Evolutionary conservation across 1,140 invertebrate genomes (phyloP).

Genomic region (Uloborus diversus): DNA sequence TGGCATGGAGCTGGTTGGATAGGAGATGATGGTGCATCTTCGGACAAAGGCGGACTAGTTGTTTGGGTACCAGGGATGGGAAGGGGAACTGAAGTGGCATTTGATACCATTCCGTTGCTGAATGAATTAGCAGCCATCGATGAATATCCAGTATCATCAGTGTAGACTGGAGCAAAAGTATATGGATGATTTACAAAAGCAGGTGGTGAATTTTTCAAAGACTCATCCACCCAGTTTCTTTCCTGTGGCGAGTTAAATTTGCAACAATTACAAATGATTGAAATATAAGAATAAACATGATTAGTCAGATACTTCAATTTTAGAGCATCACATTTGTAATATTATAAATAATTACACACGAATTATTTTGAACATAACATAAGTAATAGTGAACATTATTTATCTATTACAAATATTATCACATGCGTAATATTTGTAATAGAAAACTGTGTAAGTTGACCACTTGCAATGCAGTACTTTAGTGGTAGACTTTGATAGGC

Average conservation of each 20-base stretch:
- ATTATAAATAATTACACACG: no score
- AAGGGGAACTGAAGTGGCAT: slow-evolving; percentile 8
- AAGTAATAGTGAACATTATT: no score
- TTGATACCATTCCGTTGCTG: background rate
- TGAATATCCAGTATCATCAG: slow-evolving; percentile 10
- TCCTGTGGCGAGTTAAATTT: background rate
- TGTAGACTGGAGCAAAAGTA: background rate
- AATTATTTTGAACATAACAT: no score
- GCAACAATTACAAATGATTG: background rate
- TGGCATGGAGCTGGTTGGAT: background rate
- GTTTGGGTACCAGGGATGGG: slow-evolving; percentile 16
- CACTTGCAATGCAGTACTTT: no score
- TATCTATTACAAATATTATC: no score
- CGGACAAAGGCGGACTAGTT: background rate
- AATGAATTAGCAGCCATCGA: background rate
- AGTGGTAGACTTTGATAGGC: no score
- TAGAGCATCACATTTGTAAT: no score
- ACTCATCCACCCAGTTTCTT: slow-evolving; percentile 12
- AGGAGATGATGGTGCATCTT: background rate
- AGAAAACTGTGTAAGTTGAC: no score
- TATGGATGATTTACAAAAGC: no score
- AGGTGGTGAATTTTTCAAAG: slow-evolving; percentile 4
- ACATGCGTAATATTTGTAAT: no score
- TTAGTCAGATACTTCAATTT: no score
- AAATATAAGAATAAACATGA: background rate